Percentiles rank a stretch among this genome's conserved stretches.
Conservation (phyloP, 2,888 invertebrate species). For the Apodemia duryi region DNA sequence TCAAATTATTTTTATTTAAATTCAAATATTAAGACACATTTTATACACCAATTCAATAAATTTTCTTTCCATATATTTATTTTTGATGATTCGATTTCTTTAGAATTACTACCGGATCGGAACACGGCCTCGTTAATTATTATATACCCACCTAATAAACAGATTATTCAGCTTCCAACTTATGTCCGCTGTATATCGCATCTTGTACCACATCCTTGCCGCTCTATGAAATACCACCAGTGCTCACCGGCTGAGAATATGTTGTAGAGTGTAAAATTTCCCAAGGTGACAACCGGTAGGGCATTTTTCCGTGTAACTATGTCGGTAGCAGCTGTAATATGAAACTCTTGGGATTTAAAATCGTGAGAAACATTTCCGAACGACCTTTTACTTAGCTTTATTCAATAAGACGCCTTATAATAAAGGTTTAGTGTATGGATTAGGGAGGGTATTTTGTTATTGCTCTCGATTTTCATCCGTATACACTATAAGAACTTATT, state of each 20-base stretch:
- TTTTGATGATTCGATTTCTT: too few relatives aligned
- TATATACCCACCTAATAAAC: too few relatives aligned
- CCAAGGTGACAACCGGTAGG: conserved; percentile 38
- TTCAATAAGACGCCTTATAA: conserved; percentile 21
- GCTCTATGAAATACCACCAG: conserved; percentile 38
- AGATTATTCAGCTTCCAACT: too few relatives aligned
- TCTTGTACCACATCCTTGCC: conserved; percentile 21
- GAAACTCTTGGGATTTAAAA: conserved; percentile 35
- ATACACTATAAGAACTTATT: background rate
- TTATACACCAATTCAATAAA: too few relatives aligned
- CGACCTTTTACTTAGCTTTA: conserved; percentile 19
- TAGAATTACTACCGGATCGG: too few relatives aligned
- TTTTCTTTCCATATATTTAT: too few relatives aligned
- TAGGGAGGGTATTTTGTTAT: conserved; percentile 11
- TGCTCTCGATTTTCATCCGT: background rate
- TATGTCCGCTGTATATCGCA: conserved; percentile 1
- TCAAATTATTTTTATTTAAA: too few relatives aligned
- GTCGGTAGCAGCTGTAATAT: conserved; percentile 35
- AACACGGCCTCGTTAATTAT: too few relatives aligned
- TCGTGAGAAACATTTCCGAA: conserved; percentile 34
- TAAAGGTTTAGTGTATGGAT: conserved; percentile 1
- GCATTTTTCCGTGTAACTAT: conserved; percentile 38
- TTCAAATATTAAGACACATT: too few relatives aligned
- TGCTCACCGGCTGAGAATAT: conserved; percentile 36
- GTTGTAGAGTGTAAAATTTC: conserved; percentile 42